phyloP scores from a whole-genome alignment of 2,888 invertebrate species.

The Pseudococcus longispinus region DNA sequence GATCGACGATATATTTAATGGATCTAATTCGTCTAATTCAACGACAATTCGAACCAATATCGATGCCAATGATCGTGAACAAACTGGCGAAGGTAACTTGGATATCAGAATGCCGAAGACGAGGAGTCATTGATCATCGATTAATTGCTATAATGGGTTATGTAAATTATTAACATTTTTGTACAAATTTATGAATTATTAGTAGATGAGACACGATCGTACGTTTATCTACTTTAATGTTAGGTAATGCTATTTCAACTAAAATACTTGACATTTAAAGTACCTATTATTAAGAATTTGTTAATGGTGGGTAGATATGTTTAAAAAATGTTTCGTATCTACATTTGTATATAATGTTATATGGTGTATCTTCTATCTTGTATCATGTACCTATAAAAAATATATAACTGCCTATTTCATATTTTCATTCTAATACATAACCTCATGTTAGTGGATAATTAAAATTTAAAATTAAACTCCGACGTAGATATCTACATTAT shows the following conservation, averaged over 20 bases:
- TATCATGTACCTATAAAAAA: too few species aligned
- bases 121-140: not conserved
- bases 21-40: not conserved
- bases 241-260: not conserved
- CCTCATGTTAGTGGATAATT: too few species aligned
- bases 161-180: not conserved
- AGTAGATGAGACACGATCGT: not conserved
- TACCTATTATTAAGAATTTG: not conserved
- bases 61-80: not conserved
- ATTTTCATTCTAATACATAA: not conserved
- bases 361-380: too few species aligned
- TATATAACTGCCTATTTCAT: not conserved
- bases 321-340: too few species aligned
- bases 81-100: not conserved
- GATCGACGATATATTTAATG: not conserved
- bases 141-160: not conserved
- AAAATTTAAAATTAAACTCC: not conserved
- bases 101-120: not conserved
- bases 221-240: not conserved
- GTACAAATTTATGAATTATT: not conserved
- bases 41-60: not conserved
- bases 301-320: too few species aligned
- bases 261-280: not conserved
- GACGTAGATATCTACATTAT: not conserved
- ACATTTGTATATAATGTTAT: not conserved